A percentile compares a stretch with the other conserved stretches of the same genome.
Evolutionary conservation across 1,140 invertebrate genomes (phyloP).

Genomic region (Brachionus manjavacas): DNA sequence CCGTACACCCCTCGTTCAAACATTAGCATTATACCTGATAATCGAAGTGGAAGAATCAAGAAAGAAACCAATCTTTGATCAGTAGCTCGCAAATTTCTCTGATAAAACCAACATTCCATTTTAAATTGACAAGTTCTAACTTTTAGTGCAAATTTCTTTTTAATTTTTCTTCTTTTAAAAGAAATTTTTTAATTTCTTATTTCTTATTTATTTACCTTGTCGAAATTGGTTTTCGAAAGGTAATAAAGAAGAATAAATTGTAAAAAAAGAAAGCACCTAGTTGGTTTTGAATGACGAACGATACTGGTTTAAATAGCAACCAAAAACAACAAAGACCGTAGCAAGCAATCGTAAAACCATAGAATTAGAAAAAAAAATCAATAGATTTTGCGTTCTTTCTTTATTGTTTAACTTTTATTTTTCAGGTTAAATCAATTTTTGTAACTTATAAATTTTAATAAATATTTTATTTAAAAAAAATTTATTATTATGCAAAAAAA

Average conservation of each 20-base stretch:
- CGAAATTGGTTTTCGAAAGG: neutral
- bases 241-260: neutral
- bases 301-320: slow-evolving; percentile 3
- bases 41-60: slow-evolving; percentile 31
- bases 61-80: slow-evolving; percentile 31
- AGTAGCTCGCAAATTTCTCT: neutral
- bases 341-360: neutral
- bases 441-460: slow-evolving; percentile 3
- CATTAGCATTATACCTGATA: neutral
- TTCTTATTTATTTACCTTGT: neutral
- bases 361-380: slow-evolving; percentile 18
- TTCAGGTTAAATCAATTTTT: slow-evolving; percentile 4
- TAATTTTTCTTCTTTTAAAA: slow-evolving; percentile 19
- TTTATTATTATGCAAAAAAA: neutral
- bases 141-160: neutral
- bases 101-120: slow-evolving; percentile 17
- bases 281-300: neutral
- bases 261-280: neutral
- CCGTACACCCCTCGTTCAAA: slow-evolving; percentile 10
- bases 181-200: neutral
- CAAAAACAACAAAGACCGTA: slow-evolving; percentile 2
- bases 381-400: neutral
- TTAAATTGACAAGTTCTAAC: neutral
- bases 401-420: neutral
- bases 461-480: slow-evolving; percentile 1